Conservation (phyloP, 2,113 vertebrate genomes). For the Sorex araneus region DNA sequence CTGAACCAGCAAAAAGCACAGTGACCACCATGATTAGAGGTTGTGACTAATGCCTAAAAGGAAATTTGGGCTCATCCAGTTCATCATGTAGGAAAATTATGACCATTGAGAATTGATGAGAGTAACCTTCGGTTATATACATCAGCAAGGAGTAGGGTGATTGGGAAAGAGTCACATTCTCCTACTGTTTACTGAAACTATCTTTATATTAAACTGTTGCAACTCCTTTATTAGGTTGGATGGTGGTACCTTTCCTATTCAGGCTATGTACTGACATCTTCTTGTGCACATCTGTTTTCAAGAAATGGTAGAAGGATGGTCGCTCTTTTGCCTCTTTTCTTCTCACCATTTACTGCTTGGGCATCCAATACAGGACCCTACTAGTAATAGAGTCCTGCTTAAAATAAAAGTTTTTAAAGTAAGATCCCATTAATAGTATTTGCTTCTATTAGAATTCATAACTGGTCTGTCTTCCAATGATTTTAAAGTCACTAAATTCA, state of each 20-base stretch:
- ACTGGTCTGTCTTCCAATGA: conserved; percentile 45
- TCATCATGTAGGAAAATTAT: background rate
- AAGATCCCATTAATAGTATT: conserved; percentile 38
- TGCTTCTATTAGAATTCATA: conserved; percentile 59
- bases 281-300: background rate
- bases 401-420: conserved; percentile 25
- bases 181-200: background rate
- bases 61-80: conserved; percentile 19
- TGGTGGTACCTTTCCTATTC: background rate
- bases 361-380: conserved; percentile 37
- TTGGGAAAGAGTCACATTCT: conserved; percentile 15
- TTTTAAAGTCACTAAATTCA: conserved; percentile 62
- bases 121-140: background rate
- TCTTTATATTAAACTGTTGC: conserved; percentile 23
- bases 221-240: background rate
- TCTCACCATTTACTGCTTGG: background rate
- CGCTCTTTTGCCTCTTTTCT: conserved; percentile 13
- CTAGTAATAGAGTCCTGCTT: background rate
- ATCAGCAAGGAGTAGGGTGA: background rate
- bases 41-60: background rate
- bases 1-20: background rate
- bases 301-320: background rate
- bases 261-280: background rate
- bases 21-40: background rate
- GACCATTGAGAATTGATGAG: background rate